Evolutionary conservation across 2,888 invertebrate genomes (phyloP).

Genomic region (Habrosyne pyritoides): DNA sequence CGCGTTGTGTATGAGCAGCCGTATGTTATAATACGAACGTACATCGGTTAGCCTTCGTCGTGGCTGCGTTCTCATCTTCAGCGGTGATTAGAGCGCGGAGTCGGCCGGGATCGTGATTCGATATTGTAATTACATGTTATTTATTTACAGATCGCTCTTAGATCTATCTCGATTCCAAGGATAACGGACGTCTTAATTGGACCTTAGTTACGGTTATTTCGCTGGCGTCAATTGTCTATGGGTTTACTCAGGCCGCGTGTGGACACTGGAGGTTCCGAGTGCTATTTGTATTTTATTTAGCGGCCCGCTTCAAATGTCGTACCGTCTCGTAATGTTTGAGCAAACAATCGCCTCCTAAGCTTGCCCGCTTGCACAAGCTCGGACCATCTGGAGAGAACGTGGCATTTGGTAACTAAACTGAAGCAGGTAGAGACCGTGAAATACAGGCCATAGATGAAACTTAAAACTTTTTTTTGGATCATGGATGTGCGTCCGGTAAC

Average conservation of each 20-base stretch:
- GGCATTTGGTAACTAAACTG: constrained; percentile 69
- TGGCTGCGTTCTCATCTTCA: constrained; percentile 68
- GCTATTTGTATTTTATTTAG: constrained; percentile 81
- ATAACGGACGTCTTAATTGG: constrained; percentile 78
- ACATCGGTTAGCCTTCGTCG: constrained; percentile 53
- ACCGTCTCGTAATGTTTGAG: constrained; percentile 81
- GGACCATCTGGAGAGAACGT: constrained; percentile 79
- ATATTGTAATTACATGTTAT: constrained; percentile 79
- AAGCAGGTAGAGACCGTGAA: constrained; percentile 52
- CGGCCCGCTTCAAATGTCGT: constrained; percentile 81
- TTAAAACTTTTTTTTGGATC: constrained; percentile 61
- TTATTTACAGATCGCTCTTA: constrained; percentile 68
- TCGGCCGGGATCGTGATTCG: constrained; percentile 72
- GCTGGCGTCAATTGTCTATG: constrained; percentile 65
- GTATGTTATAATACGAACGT: constrained; percentile 57
- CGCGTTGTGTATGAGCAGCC: constrained; percentile 47
- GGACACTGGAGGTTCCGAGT: constrained; percentile 68
- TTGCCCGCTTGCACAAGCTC: constrained; percentile 73
- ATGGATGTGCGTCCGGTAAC: constrained; percentile 65
- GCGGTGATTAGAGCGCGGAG: constrained; percentile 66
- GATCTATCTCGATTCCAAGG: constrained; percentile 71
- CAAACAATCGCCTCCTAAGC: constrained; percentile 71
- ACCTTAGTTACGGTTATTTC: constrained; percentile 72
- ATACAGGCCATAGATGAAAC: constrained; percentile 53
- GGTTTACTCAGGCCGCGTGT: constrained; percentile 64